Base-by-base conservation (phyloP, 2,113 vertebrate species). In the Eidolon helvum region DNA sequence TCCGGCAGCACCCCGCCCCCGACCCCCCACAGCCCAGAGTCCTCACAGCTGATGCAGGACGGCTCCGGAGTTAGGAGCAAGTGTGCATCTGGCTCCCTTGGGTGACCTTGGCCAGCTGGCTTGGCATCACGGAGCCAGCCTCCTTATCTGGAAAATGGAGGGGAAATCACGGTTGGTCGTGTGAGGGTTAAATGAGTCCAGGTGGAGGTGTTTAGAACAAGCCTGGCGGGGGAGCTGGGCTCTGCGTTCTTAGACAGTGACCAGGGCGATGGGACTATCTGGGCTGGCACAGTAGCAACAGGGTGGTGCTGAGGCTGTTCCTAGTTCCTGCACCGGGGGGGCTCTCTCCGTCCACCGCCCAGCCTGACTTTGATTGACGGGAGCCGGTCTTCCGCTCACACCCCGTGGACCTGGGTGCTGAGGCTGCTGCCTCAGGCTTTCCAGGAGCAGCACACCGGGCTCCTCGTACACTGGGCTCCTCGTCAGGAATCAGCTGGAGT, bases 11-110 rank as follows among this genome's bases (percentile, higher is more conserved):
- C 38, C 26, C 0, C 2, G 0, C 0, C 19, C 22, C 7, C 50
- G n/a, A n/a, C n/a, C n/a, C n/a, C n/a, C n/a, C n/a, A 10, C 45
- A 4, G 1, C 55, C 43, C 22, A 2, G 61, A 16, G 0, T 66
- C 6, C 24, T 8, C 15, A 0, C 10, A 9, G 30, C 19, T 10
- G 22, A 15, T 0, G 10, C 5, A 7, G 11, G 33, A 12, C 0
- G 4, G 55, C 55, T 72, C 57, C 10, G 19, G 0, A 15, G 14
- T 28, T 6, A 33, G 28, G 16, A 75, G 40, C 65, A 2, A 21
- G 38, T 18, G 48, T 82, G 53, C 24, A 21, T 50, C 63, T 1
- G 19, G n/a, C 40, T 30, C 43, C 35, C 45, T 22, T 5, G 22
- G 26, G 48, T 26, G 68, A 61, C 45, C 57, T 18, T 7, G 26